phyloP scores from a whole-genome alignment of 2,888 invertebrate species.

The Phragmatobia fuliginosa region DNA sequence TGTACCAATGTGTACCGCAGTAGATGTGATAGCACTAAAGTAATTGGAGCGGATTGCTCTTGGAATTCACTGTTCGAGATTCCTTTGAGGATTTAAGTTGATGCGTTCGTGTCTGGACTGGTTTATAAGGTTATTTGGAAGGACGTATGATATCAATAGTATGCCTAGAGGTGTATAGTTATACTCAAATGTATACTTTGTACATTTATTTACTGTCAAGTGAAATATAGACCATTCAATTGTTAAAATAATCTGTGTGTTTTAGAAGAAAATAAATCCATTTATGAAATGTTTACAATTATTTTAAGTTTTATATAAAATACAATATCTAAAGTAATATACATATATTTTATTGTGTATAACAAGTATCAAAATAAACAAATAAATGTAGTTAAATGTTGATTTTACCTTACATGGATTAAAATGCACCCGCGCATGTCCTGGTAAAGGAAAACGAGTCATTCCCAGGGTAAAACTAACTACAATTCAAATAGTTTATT shows the following conservation, averaged over 20 bases:
- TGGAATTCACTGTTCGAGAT: constrained; percentile 18
- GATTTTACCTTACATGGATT: neutral
- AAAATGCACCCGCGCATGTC: neutral
- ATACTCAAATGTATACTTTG: neutral
- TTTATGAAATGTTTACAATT: neutral
- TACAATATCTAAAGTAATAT: neutral
- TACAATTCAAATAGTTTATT: neutral
- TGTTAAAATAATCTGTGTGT: neutral
- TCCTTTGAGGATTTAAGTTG: constrained; percentile 2
- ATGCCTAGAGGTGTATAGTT: neutral
- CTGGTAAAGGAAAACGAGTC: neutral
- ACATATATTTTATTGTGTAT: no score
- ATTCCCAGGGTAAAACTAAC: neutral
- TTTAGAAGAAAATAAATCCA: neutral
- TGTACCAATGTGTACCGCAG: constrained; percentile 36
- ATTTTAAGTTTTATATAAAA: neutral
- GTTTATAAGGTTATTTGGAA: neutral
- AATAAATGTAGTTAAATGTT: no score
- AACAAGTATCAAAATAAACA: no score
- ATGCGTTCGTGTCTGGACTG: neutral
- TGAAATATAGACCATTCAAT: neutral
- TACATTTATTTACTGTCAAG: neutral
- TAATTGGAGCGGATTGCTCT: constrained; percentile 23
- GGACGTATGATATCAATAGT: neutral
- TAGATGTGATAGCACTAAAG: constrained; percentile 18